Evolutionary conservation across 1,140 invertebrate genomes (phyloP), one percentile per base, ranked within the genome.

Genomic region (Muscidifurax raptorellus): DNA sequence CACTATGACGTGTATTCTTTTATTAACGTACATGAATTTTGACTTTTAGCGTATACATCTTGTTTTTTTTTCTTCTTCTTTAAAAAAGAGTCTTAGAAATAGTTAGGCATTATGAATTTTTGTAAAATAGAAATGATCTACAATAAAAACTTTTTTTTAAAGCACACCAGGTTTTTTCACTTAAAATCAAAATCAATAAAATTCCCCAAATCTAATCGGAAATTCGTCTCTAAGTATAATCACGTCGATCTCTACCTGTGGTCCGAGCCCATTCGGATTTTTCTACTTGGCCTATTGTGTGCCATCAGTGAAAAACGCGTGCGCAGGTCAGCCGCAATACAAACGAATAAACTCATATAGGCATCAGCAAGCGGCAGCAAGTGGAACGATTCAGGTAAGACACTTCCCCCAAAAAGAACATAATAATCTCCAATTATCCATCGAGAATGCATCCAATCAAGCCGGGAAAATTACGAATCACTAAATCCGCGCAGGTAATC

Each of bases 141-240:
- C 22, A 84, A 84, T 84, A 84, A 84, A 84, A 40, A 40, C 1
- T 69, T 79, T 84, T 80, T 59, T 79, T 40, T 74, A 76, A 76
- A 47, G 32, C 28, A 69, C 27, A 9, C 66, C 22, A 0, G 0
- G 27, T 6, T 1, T 69, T 12, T 69, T 69, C 12, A 13, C 28
- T 67, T 7, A 0, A 36, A 36, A 28, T 10, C 67, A 28, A 9
- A 69, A 27, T 4, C 2, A 18, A 12, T 28, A 69, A 69, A 30
- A 59, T 40, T 40, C 10, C 36, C 36, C 36, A 36, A 36, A 36
- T 36, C 4, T 32, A 32, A 32, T n/a, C n/a, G n/a, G n/a, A 47
- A 47, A 47, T 13, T 12, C 44, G 44, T 47, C 44, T 40, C 44
- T n/a, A n/a, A n/a, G n/a, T n/a, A n/a, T 40, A 40, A 59, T 1